Evolutionary conservation across 2,113 vertebrate species (phyloP).

Genomic region (Nerophis lumbriciformis): DNA sequence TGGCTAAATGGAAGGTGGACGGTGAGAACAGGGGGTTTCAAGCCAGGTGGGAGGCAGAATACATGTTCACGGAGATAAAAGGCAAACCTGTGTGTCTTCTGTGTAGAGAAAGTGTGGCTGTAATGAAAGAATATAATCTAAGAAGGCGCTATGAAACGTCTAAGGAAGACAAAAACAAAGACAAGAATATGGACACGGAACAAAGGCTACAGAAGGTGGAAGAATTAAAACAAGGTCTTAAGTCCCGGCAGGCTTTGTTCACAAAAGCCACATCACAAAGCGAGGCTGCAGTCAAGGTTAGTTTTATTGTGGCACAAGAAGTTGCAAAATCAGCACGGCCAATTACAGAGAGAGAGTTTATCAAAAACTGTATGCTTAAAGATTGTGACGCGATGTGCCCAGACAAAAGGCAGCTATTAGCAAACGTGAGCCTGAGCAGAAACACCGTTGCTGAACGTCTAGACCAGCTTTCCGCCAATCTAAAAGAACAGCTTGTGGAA

Average conservation of each 20-base stretch:
- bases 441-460: background rate
- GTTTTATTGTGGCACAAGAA: conserved; percentile 16
- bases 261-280: conserved; percentile 13
- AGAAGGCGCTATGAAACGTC: no score
- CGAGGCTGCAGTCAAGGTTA: conserved; percentile 11
- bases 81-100: no score
- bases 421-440: background rate
- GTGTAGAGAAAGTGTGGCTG: no score
- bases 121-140: no score
- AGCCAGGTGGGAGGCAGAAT: no score
- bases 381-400: background rate
- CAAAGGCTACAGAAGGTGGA: no score
- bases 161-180: no score
- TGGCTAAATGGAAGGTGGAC: no score
- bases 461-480: background rate
- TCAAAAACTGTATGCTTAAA: background rate
- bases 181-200: no score
- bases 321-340: conserved; percentile 2
- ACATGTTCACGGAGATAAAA: no score
- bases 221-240: background rate
- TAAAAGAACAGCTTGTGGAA: conserved; percentile 4
- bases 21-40: no score
- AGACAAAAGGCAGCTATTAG: conserved; percentile 5
- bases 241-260: conserved; percentile 5
- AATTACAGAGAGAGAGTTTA: conserved; percentile 6